A percentile compares a stretch with the other conserved stretches of the same genome.
These are phyloP conservation scores for Daboia siamensis DNA, from an alignment of 2,113 vertebrate genomes.

Conservation along the genomic window DNA sequence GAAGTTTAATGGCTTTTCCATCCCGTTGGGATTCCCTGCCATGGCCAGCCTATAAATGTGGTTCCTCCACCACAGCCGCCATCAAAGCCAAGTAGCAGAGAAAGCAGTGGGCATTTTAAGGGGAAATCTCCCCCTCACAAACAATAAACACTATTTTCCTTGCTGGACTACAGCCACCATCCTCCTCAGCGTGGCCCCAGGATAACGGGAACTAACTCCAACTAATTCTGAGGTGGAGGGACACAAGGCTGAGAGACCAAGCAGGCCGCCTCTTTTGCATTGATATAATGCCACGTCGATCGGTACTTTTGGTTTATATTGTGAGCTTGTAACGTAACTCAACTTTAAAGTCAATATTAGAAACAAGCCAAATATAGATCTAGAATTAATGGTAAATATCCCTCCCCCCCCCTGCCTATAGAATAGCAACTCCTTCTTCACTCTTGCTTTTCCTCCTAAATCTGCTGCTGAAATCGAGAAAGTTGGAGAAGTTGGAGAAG, in stretches of 20 bases:
- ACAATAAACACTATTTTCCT: not conserved
- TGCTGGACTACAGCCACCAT: not conserved
- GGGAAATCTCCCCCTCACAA: not conserved
- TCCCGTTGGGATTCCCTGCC: not conserved
- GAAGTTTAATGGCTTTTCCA: not conserved
- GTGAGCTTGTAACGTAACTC: not conserved
- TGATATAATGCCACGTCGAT: not conserved
- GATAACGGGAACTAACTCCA: not conserved
- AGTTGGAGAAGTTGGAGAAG: not conserved
- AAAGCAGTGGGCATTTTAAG: not conserved
- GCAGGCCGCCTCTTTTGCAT: not conserved
- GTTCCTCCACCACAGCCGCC: not conserved
- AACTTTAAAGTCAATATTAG: too few relatives aligned
- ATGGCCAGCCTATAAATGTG: not conserved
- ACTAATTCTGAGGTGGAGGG: not conserved
- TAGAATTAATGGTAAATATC: too few relatives aligned
- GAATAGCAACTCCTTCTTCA: not conserved
- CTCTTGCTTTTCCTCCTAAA: not conserved
- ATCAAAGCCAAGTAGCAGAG: not conserved
- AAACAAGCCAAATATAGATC: too few relatives aligned
- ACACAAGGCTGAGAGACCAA: not conserved
- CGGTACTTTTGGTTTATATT: not conserved
- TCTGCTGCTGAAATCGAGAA: not conserved
- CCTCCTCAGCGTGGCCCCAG: not conserved
- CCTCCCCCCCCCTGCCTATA: rapidly evolving